Conservation (phyloP, 2,888 invertebrate species). For the Plemyria rubiginata region DNA sequence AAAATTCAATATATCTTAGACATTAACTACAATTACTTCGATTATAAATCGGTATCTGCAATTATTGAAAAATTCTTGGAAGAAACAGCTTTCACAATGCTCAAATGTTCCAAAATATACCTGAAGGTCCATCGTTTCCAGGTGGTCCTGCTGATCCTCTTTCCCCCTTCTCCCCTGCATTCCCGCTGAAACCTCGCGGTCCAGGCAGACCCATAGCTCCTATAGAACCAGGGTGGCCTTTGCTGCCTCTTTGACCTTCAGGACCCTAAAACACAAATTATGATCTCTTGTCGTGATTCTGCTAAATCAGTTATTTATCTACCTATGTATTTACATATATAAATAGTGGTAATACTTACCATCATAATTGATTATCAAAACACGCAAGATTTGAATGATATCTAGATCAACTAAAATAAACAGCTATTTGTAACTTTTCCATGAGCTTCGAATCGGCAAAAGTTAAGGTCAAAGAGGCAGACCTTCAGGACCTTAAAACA, state of each 20-base stretch:
- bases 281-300: background rate
- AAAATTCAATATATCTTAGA: background rate
- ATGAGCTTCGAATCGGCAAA: no score
- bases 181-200: constrained; percentile 87
- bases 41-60: background rate
- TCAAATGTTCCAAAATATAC: constrained; percentile 55
- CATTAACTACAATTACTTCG: background rate
- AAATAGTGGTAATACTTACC: no score
- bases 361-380: no score
- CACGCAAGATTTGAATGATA: no score
- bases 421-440: no score
- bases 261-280: constrained; percentile 74
- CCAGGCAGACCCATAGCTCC: constrained; percentile 91
- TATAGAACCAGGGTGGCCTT: constrained; percentile 89
- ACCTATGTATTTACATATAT: no score
- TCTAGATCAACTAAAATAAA: no score
- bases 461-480: no score
- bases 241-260: constrained; percentile 87
- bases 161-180: constrained; percentile 90
- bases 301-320: no score
- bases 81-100: no score
- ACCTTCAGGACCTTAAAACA: constrained; percentile 85
- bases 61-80: no score
- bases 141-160: constrained; percentile 87
- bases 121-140: constrained; percentile 92